Evolutionary conservation across 1,140 invertebrate species (phyloP).

Genomic region (Drusus annulatus): DNA sequence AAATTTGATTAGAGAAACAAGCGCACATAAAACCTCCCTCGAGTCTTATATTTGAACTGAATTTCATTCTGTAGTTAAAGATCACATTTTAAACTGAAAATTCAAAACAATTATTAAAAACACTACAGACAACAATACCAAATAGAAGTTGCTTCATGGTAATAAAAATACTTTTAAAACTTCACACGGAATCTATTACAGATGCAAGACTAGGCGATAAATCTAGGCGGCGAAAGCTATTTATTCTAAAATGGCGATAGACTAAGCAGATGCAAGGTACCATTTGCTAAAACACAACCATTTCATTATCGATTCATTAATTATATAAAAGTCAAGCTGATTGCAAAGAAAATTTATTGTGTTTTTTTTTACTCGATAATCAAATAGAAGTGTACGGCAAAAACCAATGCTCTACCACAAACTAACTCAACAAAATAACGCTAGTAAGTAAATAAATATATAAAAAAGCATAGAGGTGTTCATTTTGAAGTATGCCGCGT

Average conservation of each 20-base stretch:
- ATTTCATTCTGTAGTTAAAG: no score
- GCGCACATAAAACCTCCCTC: no score
- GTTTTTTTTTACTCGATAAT: no score
- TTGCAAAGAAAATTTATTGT: no score
- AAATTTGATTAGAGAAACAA: no score
- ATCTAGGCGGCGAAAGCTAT: conserved; percentile 24
- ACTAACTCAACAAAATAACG: not conserved
- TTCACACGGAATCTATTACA: not conserved
- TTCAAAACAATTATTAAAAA: not conserved
- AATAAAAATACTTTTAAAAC: not conserved
- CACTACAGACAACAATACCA: not conserved
- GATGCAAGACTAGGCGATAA: conserved; percentile 7
- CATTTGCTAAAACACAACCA: no score
- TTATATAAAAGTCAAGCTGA: no score
- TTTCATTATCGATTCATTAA: no score
- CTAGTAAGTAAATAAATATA: not conserved
- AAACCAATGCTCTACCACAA: not conserved
- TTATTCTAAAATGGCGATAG: not conserved
- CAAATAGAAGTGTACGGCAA: not conserved
- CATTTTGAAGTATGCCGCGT: not conserved
- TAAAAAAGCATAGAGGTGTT: conserved; percentile 13
- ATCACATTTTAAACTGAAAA: not conserved
- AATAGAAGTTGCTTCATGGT: not conserved
- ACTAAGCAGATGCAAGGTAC: not conserved
- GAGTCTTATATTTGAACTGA: no score